A percentile compares a stretch with the other conserved stretches of the same genome.
Evolutionary conservation across 2,797 vertebrate species (phyloP).

Genomic region (Xyrichtys novacula): DNA sequence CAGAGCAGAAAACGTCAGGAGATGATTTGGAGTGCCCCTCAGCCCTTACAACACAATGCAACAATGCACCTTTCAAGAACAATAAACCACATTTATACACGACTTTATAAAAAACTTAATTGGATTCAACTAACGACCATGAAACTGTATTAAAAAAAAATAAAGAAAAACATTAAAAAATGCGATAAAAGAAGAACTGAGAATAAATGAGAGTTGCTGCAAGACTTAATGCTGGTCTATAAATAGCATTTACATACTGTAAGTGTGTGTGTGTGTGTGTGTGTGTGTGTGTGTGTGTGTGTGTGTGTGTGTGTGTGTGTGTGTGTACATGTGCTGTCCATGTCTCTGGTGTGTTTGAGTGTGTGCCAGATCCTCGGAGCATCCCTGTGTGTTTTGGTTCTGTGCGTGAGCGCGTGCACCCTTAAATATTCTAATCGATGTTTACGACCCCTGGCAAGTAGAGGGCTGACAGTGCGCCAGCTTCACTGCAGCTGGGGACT

Average conservation of each 20-base stretch:
- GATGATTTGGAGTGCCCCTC: no score
- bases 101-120: no score
- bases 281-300: background rate
- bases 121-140: no score
- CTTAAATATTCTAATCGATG: slow-evolving; percentile 80
- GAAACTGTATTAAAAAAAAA: no score
- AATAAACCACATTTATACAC: no score
- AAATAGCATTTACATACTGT: slow-evolving; percentile 28
- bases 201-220: background rate
- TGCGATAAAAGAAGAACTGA: background rate
- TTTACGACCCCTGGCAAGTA: slow-evolving; percentile 74
- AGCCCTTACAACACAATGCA: no score
- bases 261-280: background rate
- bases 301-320: slow-evolving; percentile 4
- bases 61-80: no score
- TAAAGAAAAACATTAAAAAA: slow-evolving; percentile 14
- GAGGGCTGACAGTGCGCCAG: slow-evolving; percentile 63
- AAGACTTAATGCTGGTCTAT: background rate
- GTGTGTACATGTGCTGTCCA: no score
- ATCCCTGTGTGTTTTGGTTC: slow-evolving; percentile 34
- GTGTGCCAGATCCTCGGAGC: slow-evolving; percentile 30
- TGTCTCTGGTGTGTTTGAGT: background rate
- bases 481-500: slow-evolving; percentile 65
- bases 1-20: no score
- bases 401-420: slow-evolving; percentile 41